A percentile compares a stretch with the other conserved stretches of the same genome.
Evolutionary conservation across 2,113 vertebrate genomes (phyloP).

Genomic region (Phaethornis superciliosus): DNA sequence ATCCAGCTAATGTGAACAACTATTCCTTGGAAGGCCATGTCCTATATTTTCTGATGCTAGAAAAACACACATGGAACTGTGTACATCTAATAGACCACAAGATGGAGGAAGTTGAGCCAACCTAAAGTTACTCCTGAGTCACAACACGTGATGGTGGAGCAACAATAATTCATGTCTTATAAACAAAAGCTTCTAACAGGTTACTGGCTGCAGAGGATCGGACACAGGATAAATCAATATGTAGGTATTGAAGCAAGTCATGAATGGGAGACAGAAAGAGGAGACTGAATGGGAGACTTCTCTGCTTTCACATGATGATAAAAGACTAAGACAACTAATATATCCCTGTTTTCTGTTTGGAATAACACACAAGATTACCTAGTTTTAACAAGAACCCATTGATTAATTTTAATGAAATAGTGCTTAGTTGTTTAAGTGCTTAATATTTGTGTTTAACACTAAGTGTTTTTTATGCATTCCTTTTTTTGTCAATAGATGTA

Average conservation of each 20-base stretch:
- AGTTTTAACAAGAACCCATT: background rate
- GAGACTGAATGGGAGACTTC: background rate
- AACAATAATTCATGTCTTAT: background rate
- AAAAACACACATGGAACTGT: background rate
- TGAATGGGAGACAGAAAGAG: background rate
- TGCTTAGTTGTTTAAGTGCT: background rate
- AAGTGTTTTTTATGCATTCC: background rate
- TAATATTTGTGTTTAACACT: background rate
- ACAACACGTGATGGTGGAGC: background rate
- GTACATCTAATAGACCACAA: background rate
- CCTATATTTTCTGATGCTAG: background rate
- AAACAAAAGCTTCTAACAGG: background rate
- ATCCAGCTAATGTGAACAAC: background rate
- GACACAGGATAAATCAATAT: background rate
- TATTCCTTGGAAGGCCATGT: background rate
- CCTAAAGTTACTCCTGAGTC: background rate
- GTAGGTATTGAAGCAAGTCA: background rate
- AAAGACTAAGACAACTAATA: background rate
- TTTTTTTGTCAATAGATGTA: background rate
- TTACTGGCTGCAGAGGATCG: background rate
- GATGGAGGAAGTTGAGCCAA: conserved; percentile 15
- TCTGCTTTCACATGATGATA: background rate
- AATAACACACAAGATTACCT: background rate
- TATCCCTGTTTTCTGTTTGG: background rate
- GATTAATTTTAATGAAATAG: background rate